phyloP scores from a whole-genome alignment of 2,113 vertebrate genomes.

The Takifugu flavidus region DNA sequence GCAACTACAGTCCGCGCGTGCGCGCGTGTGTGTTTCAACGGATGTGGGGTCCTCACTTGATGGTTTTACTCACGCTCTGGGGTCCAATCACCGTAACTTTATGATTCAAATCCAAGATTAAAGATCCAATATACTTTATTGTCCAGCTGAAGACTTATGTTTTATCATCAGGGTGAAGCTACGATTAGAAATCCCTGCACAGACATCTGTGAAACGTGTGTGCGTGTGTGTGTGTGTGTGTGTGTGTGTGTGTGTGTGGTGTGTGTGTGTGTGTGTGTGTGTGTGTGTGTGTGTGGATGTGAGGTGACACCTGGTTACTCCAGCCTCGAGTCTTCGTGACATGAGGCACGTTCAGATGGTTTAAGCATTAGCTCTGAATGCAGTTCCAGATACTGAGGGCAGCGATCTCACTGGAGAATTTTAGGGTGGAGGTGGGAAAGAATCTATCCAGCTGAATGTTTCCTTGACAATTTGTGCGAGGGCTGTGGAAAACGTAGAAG shows the following conservation, averaged over 20 bases:
- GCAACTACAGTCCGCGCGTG: constrained; percentile 55
- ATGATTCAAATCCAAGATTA: no score
- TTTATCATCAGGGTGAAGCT: no score
- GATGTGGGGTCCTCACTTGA: constrained; percentile 9
- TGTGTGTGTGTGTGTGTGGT: constrained; percentile 33
- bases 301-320: constrained; percentile 55
- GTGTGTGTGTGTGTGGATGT: constrained; percentile 28
- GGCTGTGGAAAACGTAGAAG: constrained; percentile 37
- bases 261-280: constrained; percentile 35
- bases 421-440: constrained; percentile 40
- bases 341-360: constrained; percentile 64
- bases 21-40: constrained; percentile 19
- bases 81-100: no score
- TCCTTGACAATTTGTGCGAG: constrained; percentile 18
- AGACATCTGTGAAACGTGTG: no score
- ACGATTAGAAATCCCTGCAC: no score
- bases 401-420: constrained; percentile 46
- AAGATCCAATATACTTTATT: no score
- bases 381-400: constrained; percentile 48
- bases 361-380: constrained; percentile 62
- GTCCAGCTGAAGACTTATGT: no score
- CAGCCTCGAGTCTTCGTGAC: constrained; percentile 56
- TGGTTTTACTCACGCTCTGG: no score
- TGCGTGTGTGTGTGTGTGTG: constrained; percentile 13
- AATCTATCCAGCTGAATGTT: constrained; percentile 27